These are phyloP conservation scores for Vandiemenella viatica DNA, from an alignment of 2,888 invertebrate genomes.

Conservation along the genomic window DNA sequence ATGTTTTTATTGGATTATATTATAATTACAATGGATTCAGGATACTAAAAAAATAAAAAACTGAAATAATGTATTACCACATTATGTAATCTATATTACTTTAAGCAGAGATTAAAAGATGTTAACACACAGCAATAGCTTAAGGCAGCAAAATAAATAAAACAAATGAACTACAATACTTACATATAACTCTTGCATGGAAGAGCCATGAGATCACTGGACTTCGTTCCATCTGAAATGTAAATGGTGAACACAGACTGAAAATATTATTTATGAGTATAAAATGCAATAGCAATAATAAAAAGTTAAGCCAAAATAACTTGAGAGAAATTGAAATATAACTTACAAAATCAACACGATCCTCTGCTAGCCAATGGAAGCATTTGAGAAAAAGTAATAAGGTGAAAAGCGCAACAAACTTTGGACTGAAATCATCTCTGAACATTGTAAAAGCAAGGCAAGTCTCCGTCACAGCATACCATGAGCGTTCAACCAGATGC, in stretches of 20 bases:
- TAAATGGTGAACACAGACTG: constrained; percentile 14
- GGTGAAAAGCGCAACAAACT: constrained; percentile 95
- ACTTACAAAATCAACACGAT: constrained; percentile 96
- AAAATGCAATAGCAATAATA: neutral
- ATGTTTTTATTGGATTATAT: no score
- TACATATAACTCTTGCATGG: constrained; percentile 75
- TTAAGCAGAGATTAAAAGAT: neutral
- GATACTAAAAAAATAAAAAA: no score
- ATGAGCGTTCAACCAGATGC: constrained; percentile 93
- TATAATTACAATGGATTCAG: no score
- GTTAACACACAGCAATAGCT: no score
- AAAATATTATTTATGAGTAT: neutral
- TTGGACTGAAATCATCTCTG: constrained; percentile 95
- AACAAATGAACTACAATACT: constrained; percentile 22
- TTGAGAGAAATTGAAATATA: neutral
- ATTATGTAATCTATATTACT: no score
- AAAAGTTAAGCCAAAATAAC: neutral
- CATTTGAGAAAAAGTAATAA: constrained; percentile 91
- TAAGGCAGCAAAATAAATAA: no score
- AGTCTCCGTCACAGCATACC: constrained; percentile 99
- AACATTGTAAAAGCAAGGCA: constrained; percentile 98
- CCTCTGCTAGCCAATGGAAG: constrained; percentile 99
- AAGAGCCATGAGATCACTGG: constrained; percentile 92
- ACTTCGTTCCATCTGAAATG: constrained; percentile 89
- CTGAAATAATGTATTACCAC: no score